phyloP scores from a whole-genome alignment of 2,113 vertebrate genomes.

The Mohoua ochrocephala region DNA sequence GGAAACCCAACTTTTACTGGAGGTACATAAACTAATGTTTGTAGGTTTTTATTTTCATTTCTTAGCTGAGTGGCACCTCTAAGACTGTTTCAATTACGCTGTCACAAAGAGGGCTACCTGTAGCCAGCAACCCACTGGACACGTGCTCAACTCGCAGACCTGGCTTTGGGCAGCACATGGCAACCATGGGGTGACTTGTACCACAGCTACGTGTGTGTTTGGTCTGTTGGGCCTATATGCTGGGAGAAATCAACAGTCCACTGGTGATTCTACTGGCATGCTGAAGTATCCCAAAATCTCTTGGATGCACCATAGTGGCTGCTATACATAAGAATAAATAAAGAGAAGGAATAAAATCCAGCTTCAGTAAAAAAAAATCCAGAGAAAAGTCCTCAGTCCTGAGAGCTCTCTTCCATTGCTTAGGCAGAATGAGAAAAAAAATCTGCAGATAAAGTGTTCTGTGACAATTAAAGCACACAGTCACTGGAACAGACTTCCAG shows the following conservation, averaged over 20 bases:
- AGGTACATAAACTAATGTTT: not conserved
- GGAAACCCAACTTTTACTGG: not conserved
- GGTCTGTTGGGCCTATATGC: not conserved
- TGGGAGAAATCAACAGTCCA: not conserved
- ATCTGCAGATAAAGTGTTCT: not conserved
- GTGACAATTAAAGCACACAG: not conserved
- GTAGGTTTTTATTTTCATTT: not conserved
- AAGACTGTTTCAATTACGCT: not conserved
- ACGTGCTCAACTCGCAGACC: not conserved
- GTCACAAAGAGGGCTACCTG: not conserved
- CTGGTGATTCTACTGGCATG: not conserved
- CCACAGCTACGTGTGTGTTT: not conserved
- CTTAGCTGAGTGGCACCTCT: not conserved
- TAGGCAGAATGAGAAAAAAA: not conserved
- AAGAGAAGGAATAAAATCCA: not conserved
- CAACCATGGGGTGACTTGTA: not conserved
- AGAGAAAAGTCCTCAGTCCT: not conserved
- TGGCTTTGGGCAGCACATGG: not conserved
- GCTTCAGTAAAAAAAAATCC: not conserved
- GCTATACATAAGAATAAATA: not conserved
- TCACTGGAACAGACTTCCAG: not conserved
- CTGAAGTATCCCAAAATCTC: not conserved
- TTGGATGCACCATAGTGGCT: not conserved
- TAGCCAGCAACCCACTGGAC: not conserved
- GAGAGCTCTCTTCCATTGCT: not conserved